Evolutionary conservation across 2,888 invertebrate genomes (phyloP), one percentile per base, ranked within the genome.

Genomic region (Brachyptera risi): DNA sequence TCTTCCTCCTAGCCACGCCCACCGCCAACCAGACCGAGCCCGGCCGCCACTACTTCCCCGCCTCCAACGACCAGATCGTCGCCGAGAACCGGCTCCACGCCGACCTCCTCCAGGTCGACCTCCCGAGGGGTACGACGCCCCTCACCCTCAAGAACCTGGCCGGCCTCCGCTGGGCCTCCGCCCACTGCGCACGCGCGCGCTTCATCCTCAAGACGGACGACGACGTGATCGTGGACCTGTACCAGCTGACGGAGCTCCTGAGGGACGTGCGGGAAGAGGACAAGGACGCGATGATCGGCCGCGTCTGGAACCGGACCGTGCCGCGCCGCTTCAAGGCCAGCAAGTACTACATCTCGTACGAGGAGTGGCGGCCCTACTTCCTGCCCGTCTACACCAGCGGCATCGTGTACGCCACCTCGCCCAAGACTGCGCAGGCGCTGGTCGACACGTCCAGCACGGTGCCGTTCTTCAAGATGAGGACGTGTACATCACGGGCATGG

Each of bases 281-380:
- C 1, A 21, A 42, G n/a, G 42, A 42, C 42, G 7, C 21, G 13
- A 7, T 42, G 2, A 42, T 42, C 19, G 42, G 42, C 15, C 3
- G 3, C 5, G 42, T 19, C 19, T 42, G 42, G 42, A 42, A 21
- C n/a, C 19, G 15, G 5, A 42, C 19, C 19, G 2, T 2, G 19
- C 42, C 42, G 3, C 7, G 42, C 17, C 42, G 42, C 15, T 19
- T 19, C 42, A 42, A 42, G 19, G 21, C 5, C 11, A 42, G 42
- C 42, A 42, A 15, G 42, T 42, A 42, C 17, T 42, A 42, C 17
- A 42, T 42, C 4, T 42, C 42, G 15, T 42, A 42, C 42, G 42
- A 42, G 17, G 42, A 42, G 42, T 42, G 21, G 19, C 19, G 19
- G 7, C 42, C 42, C 19, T 4, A 15, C 5, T 13, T 17, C 2